Evolutionary conservation across 2,888 invertebrate species (phyloP).

Genomic region (Clunio marinus): DNA sequence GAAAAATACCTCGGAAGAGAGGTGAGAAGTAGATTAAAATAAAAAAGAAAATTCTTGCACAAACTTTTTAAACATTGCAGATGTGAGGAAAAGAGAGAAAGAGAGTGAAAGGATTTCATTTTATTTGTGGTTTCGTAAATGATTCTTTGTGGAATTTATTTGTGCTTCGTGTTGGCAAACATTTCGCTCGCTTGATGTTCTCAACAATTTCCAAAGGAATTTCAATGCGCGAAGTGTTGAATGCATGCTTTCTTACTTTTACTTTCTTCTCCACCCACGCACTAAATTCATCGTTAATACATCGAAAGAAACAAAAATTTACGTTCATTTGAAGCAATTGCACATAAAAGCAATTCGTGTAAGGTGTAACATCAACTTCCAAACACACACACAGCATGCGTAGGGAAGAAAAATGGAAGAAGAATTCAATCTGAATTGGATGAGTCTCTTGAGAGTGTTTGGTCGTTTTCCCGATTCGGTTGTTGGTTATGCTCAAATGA

Average conservation of each 20-base stretch:
- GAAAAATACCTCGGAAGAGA: not conserved
- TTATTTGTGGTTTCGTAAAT: slow-evolving; percentile 8
- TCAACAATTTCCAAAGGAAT: too few relatives aligned
- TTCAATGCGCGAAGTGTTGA: not conserved
- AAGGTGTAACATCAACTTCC: too few relatives aligned
- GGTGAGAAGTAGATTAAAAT: too few relatives aligned
- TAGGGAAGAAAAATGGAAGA: not conserved
- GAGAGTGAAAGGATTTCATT: not conserved
- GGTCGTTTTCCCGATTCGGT: slow-evolving; percentile 3
- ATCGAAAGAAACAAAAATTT: too few relatives aligned
- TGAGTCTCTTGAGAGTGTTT: slow-evolving; percentile 32
- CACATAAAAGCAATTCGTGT: slow-evolving; percentile 12
- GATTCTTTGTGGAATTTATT: too few relatives aligned
- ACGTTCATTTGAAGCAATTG: not conserved
- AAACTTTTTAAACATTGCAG: slow-evolving; percentile 5
- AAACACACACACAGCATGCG: not conserved
- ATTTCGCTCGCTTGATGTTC: too few relatives aligned
- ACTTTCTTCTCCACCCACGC: too few relatives aligned
- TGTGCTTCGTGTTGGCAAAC: too few relatives aligned
- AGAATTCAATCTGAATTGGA: slow-evolving; percentile 26
- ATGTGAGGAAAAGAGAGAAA: too few relatives aligned
- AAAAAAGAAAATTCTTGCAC: not conserved
- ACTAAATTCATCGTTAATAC: too few relatives aligned
- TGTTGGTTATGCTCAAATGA: slow-evolving; percentile 31
- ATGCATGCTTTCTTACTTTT: not conserved